A percentile compares a stretch with the other conserved stretches of the same genome.
Conservation (phyloP, 2,888 invertebrate genomes). For the Ophion costatus region DNA sequence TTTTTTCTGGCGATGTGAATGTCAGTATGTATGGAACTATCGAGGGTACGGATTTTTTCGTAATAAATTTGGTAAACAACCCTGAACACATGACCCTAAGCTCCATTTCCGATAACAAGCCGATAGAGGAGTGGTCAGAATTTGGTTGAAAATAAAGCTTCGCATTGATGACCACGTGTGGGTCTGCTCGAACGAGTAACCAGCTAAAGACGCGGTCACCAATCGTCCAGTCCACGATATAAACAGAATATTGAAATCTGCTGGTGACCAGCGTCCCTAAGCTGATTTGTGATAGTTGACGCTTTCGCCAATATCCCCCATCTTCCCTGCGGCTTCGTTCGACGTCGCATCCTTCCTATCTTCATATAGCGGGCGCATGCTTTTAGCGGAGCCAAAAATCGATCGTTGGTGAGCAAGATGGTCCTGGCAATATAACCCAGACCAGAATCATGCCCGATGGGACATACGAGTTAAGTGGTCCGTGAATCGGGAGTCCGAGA, state of each 20-base stretch:
- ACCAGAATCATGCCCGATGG: conserved; percentile 68
- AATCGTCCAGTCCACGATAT: too few relatives aligned
- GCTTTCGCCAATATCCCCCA: conserved; percentile 11
- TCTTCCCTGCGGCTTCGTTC: neutral
- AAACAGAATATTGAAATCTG: neutral
- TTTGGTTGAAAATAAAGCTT: too few relatives aligned
- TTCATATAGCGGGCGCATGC: conserved; percentile 50
- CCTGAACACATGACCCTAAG: too few relatives aligned
- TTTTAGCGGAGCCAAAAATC: conserved; percentile 67
- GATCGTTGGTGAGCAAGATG: conserved; percentile 65
- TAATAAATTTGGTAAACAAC: too few relatives aligned
- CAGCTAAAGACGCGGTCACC: too few relatives aligned
- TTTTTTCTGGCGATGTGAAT: too few relatives aligned
- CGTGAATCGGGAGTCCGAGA: conserved; percentile 68
- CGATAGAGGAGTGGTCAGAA: too few relatives aligned
- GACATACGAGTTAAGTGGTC: conserved; percentile 75
- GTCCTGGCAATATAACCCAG: conserved; percentile 64
- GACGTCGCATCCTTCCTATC: neutral
- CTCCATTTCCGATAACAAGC: too few relatives aligned
- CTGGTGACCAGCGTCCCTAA: neutral
- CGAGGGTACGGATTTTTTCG: too few relatives aligned
- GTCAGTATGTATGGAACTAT: too few relatives aligned
- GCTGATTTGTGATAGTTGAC: conserved; percentile 63
- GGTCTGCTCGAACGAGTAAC: too few relatives aligned
- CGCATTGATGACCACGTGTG: too few relatives aligned